Conservation (phyloP, 1,140 invertebrate species). For the Brachystomella parvula region DNA sequence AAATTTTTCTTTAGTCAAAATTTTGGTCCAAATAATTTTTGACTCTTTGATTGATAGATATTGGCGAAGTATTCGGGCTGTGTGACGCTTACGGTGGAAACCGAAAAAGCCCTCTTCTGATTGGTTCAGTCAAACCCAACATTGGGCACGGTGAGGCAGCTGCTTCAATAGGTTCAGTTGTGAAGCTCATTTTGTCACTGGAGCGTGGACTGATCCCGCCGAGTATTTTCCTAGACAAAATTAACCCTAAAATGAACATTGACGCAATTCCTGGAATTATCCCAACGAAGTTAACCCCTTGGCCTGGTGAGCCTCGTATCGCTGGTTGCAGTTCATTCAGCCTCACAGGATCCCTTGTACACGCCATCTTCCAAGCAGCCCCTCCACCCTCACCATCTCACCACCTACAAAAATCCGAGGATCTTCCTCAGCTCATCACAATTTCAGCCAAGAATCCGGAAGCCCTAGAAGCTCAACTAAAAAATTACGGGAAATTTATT, state of each 20-base stretch:
- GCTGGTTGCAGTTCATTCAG: conserved; percentile 15
- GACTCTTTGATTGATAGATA: neutral
- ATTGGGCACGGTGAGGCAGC: conserved; percentile 86
- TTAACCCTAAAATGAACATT: conserved; percentile 11
- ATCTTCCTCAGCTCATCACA: neutral
- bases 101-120: conserved; percentile 58
- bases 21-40: no score
- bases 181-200: conserved; percentile 17
- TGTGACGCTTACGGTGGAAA: conserved; percentile 67
- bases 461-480: neutral
- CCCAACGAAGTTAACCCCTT: neutral
- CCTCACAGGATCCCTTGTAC: conserved; percentile 8
- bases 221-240: neutral
- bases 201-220: conserved; percentile 1
- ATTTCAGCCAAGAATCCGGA: conserved; percentile 1
- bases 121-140: conserved; percentile 89
- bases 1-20: neutral
- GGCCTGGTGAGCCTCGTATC: neutral
- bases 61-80: conserved; percentile 73
- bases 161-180: conserved; percentile 55
- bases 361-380: conserved; percentile 7
- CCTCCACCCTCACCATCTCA: neutral
- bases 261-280: neutral
- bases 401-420: neutral
- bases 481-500: neutral